These are phyloP conservation scores for Tetropium fuscum DNA, from an alignment of 2,888 invertebrate genomes.

Conservation along the genomic window DNA sequence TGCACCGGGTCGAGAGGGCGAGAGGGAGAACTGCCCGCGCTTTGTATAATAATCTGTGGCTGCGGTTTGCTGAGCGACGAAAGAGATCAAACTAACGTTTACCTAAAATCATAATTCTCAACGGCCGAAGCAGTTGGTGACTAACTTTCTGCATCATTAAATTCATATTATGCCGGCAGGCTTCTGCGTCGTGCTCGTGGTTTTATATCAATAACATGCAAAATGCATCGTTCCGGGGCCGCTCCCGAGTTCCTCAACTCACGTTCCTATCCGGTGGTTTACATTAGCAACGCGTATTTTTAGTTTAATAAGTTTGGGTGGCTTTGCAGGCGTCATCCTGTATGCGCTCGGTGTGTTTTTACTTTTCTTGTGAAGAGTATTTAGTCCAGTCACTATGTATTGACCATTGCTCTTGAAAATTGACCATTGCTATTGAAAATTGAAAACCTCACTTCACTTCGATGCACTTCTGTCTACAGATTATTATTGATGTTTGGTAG, in stretches of 20 bases:
- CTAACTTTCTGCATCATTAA: constrained; percentile 27
- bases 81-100: constrained; percentile 24
- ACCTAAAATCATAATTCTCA: constrained; percentile 17
- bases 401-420: too few relatives aligned
- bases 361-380: too few relatives aligned
- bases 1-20: constrained; percentile 16
- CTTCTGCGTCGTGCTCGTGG: constrained; percentile 10
- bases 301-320: neutral
- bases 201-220: constrained; percentile 8
- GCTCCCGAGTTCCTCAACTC: neutral
- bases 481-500: too few relatives aligned
- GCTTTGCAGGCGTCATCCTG: neutral
- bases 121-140: neutral
- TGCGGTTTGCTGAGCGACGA: neutral
- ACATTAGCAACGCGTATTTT: neutral
- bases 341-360: too few relatives aligned
- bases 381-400: too few relatives aligned
- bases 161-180: constrained; percentile 22
- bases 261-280: neutral
- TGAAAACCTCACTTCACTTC: too few relatives aligned
- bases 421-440: too few relatives aligned
- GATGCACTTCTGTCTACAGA: too few relatives aligned
- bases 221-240: constrained; percentile 4
- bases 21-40: neutral
- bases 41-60: too few relatives aligned